Percentiles rank a stretch among this genome's conserved stretches.
Evolutionary conservation across 2,113 vertebrate species (phyloP).

Genomic region (Myiopsitta monachus): DNA sequence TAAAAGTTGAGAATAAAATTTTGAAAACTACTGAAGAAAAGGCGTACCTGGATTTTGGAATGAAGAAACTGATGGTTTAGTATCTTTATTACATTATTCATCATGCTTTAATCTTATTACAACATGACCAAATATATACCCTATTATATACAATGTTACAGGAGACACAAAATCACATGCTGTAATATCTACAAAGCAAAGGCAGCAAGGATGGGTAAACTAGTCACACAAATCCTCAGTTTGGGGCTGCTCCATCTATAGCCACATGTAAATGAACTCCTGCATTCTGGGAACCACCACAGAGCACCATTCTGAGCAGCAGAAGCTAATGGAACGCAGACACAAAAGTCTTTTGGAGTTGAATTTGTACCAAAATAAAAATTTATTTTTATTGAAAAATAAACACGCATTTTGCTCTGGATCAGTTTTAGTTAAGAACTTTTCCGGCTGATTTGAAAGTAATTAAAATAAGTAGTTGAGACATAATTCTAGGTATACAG

Average conservation of each 20-base stretch:
- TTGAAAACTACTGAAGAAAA: neutral
- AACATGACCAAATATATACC: neutral
- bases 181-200: neutral
- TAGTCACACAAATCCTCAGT: neutral
- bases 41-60: neutral
- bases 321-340: neutral
- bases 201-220: neutral
- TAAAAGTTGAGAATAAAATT: neutral
- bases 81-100: neutral
- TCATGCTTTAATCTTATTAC: neutral
- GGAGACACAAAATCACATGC: neutral
- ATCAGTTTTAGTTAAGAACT: neutral
- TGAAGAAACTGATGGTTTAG: neutral
- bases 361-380: neutral
- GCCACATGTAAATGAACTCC: neutral
- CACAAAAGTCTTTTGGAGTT: neutral
- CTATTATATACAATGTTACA: neutral
- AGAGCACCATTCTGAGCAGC: neutral
- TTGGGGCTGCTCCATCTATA: neutral
- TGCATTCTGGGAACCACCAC: neutral
- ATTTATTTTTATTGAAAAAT: neutral
- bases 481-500: neutral
- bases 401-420: neutral
- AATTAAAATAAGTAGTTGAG: neutral
- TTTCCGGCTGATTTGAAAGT: neutral